These are phyloP conservation scores for honey bee (Apis mellifera) DNA, from an alignment of 1,140 invertebrate species.

Conservation along the genomic window Amel_HAv3.1 CM009941.2:15651001-15651500, in stretches of 20 bases:
- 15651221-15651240: not conserved
- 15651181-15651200: not conserved
- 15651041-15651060: constrained; percentile 40
- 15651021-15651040: not conserved
- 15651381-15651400: not conserved
- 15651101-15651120: constrained; percentile 52
- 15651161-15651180: not conserved
- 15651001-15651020: not conserved
- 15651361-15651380: too few relatives aligned
- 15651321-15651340: not conserved
- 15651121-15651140: constrained; percentile 55
- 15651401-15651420: too few relatives aligned
- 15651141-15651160: constrained; percentile 15
- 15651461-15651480: not conserved
- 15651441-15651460: not conserved
- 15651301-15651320: not conserved
- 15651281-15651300: not conserved
- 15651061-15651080: not conserved
- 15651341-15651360: too few relatives aligned
- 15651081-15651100: constrained; percentile 49
- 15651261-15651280: not conserved
- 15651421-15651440: too few relatives aligned
- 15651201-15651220: not conserved
- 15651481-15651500: too few relatives aligned
- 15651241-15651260: not conserved